Base-by-base conservation (phyloP, 2,113 vertebrate genomes). In the Scophthalmus maximus region DNA sequence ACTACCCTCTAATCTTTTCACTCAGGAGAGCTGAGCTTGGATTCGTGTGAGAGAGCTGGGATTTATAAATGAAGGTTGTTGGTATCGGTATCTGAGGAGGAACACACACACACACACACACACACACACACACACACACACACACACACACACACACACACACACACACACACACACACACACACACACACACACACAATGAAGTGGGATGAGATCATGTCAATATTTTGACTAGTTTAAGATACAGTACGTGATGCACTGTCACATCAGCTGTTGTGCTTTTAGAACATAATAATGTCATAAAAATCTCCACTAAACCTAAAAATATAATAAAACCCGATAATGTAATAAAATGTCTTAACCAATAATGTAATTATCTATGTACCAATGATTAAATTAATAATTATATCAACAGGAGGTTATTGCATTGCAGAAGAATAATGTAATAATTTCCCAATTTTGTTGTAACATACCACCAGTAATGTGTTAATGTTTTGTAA, bases 1-100 rank as follows among this genome's bases (percentile, higher is more conserved):
- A 60, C 83, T 75, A 77, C 78, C 76, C 65, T 76, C 67, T 86
- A 86, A 92, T 90, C 83, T 83, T 78, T 79, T 63, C 64, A 66
- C 77, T 78, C 76, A 17, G 42, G 73, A 83, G 78, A 77, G 50
- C 66, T 53, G 66, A 72, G 79, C 42, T 23, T 7, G 57, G 65
- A 78, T 79, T 76, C 77, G 38, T 55, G 30, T 40, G 44, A 64
- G 40, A 60, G 5, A 62, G 49, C 36, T 32, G 40, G 53, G 46
- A 44, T 81, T 77, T 79, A 67, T 5, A 70, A 57, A 75, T 44
- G 20, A 63, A 56, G 22, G 36, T 74, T 63, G 60, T 36, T 56
- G n/a, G 56, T n/a, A 44, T n/a, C n/a, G 25, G 9, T 30, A 50
- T 15, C 32, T 34, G 42, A n/a, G n/a, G 42, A n/a, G n/a, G 40